These are phyloP conservation scores for Columba janthina DNA, from an alignment of 2,113 vertebrate species.

Conservation along the genomic window DNA sequence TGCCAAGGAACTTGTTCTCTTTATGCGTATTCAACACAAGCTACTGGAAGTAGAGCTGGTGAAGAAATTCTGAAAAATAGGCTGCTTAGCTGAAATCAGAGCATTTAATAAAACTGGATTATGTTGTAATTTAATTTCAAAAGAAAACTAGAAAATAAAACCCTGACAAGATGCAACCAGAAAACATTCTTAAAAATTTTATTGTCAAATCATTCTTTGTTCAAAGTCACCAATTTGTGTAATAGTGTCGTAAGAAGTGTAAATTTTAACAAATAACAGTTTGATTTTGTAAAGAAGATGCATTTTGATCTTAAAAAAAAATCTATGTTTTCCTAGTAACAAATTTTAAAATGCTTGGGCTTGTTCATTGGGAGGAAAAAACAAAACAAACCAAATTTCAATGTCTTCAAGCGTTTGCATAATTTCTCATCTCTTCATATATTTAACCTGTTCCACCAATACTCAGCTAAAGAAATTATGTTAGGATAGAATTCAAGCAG, in stretches of 20 bases:
- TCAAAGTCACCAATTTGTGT: background rate
- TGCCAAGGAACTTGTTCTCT: background rate
- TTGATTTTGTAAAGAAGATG: background rate
- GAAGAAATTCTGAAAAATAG: background rate
- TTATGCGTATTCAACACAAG: background rate
- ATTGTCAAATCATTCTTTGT: background rate
- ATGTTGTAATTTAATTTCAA: background rate
- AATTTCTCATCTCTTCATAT: background rate
- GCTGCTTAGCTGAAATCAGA: background rate
- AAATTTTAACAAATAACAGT: background rate
- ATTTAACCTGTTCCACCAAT: background rate
- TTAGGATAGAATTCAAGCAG: background rate
- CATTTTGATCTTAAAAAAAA: background rate
- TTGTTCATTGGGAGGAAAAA: fast-evolving
- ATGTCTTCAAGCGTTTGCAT: background rate
- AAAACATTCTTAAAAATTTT: background rate
- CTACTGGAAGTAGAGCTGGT: background rate
- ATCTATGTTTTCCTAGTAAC: background rate
- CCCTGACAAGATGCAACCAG: background rate
- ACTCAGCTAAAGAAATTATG: background rate
- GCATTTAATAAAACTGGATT: background rate
- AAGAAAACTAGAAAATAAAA: background rate
- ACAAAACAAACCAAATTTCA: background rate
- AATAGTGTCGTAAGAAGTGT: background rate
- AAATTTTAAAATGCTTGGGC: background rate